These are phyloP conservation scores for Oophaga pumilio DNA, from an alignment of 2,113 vertebrate species.

Conservation along the genomic window DNA sequence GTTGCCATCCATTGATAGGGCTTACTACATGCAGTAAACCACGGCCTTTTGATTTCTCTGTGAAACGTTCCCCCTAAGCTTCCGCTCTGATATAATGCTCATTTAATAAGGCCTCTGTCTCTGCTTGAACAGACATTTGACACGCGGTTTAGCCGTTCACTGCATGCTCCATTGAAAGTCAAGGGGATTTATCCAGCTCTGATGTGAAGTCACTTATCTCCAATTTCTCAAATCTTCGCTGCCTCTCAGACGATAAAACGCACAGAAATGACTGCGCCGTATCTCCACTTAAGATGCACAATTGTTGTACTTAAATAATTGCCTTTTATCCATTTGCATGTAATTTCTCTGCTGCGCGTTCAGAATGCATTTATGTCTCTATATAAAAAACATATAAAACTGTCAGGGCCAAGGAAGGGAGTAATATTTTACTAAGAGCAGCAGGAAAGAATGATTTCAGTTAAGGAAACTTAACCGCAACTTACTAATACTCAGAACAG, in stretches of 20 bases:
- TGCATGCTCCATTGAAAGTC: constrained; percentile 30
- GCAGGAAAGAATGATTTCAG: not conserved
- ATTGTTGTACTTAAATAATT: constrained; percentile 6
- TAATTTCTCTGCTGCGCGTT: not conserved
- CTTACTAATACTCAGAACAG: not conserved
- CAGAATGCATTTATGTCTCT: not conserved
- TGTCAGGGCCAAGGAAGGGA: not conserved
- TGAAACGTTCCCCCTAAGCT: not conserved
- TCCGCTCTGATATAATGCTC: not conserved
- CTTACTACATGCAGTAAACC: not conserved
- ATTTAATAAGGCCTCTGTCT: constrained; percentile 17
- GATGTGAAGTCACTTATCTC: constrained; percentile 19
- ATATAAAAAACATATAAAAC: not conserved
- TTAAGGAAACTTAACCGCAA: not conserved
- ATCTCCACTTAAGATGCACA: not conserved
- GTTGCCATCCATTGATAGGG: not conserved
- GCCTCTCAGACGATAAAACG: constrained; percentile 8
- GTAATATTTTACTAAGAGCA: not conserved
- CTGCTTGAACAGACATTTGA: constrained; percentile 32
- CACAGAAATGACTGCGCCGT: not conserved
- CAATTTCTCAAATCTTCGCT: constrained; percentile 17
- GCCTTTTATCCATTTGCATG: constrained; percentile 25
- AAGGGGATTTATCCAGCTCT: constrained; percentile 31
- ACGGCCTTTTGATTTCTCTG: not conserved
- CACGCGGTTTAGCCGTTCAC: constrained; percentile 8